Conservation (phyloP, 2,113 vertebrate genomes). For the Anhinga anhinga region DNA sequence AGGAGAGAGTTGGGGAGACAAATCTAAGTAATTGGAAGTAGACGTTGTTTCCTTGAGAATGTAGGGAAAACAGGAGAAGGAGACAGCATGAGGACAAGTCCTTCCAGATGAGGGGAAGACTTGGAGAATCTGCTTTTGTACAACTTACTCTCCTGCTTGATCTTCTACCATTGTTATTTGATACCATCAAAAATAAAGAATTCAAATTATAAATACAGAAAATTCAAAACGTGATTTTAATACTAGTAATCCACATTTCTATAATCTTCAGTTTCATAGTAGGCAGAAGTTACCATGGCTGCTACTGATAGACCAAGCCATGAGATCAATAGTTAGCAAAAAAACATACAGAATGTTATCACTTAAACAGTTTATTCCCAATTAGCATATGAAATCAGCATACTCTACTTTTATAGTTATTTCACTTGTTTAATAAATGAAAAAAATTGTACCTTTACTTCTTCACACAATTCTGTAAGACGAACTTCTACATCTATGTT, state of each 20-base stretch:
- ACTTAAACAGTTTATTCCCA: neutral
- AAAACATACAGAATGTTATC: neutral
- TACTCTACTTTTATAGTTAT: neutral
- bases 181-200: neutral
- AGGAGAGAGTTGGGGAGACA: neutral
- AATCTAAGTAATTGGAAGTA: neutral
- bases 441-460: conserved; percentile 87
- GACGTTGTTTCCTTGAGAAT: neutral
- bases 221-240: neutral
- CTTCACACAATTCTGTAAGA: conserved; percentile 90
- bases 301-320: neutral
- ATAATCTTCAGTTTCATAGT: neutral
- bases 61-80: neutral
- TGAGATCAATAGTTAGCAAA: neutral
- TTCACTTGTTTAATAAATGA: conserved; percentile 11
- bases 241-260: neutral
- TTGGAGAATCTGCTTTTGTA: neutral
- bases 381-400: neutral
- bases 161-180: neutral
- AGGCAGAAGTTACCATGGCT: neutral
- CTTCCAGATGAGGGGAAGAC: neutral
- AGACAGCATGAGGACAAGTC: neutral
- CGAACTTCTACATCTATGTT: conserved; percentile 92
- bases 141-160: neutral
- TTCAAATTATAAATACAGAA: neutral